These are phyloP conservation scores for Pungitius pungitius DNA, from an alignment of 2,113 vertebrate species.

Conservation along the genomic window DNA sequence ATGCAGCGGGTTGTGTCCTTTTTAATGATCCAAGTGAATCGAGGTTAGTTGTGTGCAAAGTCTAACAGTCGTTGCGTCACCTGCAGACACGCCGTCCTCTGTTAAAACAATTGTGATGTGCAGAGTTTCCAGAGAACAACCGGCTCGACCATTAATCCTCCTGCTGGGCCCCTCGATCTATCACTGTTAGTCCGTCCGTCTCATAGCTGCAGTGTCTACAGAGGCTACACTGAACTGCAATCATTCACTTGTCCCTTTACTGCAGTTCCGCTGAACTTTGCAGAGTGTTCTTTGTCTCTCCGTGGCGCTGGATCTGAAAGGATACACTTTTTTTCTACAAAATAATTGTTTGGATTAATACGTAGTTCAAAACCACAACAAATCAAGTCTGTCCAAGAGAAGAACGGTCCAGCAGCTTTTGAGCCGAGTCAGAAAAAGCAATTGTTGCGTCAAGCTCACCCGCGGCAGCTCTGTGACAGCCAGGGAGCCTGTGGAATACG, in stretches of 20 bases:
- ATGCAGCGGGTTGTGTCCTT: not conserved
- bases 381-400: constrained; percentile 4
- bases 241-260: constrained; percentile 20
- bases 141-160: constrained; percentile 29
- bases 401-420: constrained; percentile 32
- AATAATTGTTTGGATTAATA: constrained; percentile 1
- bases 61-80: not conserved
- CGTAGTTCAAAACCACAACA: not conserved
- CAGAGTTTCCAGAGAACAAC: constrained; percentile 7
- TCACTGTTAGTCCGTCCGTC: constrained; percentile 8
- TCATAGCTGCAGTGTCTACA: not conserved
- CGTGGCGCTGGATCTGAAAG: not conserved
- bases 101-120: not conserved
- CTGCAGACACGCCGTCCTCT: not conserved
- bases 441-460: constrained; percentile 6
- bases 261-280: constrained; percentile 18
- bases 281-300: not conserved
- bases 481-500: constrained; percentile 7
- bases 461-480: constrained; percentile 5
- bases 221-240: constrained; percentile 27
- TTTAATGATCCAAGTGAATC: not conserved
- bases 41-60: not conserved
- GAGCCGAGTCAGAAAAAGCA: constrained; percentile 15
- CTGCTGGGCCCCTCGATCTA: not conserved
- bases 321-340: not conserved